Base-by-base conservation (phyloP, 2,113 vertebrate genomes). In the Hymenochirus boettgeri region DNA sequence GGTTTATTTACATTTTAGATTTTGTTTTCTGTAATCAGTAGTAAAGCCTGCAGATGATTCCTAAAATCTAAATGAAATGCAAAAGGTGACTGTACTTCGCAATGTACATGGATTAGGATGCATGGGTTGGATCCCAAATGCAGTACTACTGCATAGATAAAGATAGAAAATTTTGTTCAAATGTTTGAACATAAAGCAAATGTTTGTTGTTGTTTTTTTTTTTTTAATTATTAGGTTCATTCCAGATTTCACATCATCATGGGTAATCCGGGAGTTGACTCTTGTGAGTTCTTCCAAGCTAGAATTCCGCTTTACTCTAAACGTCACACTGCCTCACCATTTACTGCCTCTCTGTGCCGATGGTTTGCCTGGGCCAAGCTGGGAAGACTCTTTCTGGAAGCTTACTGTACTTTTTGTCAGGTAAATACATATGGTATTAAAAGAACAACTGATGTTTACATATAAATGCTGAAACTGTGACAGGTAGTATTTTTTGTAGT, bases 191-290 rank as follows among this genome's bases (percentile, higher is more conserved):
- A 15, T 39, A 39, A 5, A 39, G 12, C 31, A n/a, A n/a, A n/a
- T n/a, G n/a, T 2, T 9, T 57, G 21, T 35, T 1, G 7, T 33
- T 33, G 17, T n/a, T 27, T 59, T 11, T 25, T 65, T 53, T 42
- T 2, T 25, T 55, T 52, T 1, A 12, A 2, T 67, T 25, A 23
- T 2, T 79, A 99, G 95, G 62, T 99, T 99, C 76, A 97, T 94
- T n/a, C 96, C 95, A 12, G 96, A 99, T 78, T 99, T 99, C 57
- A 99, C 96, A 0, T 97, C 96, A 2, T 99, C 96, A 0, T 98
- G 96, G 96, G 92, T 99, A 50, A 96, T 99, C 66, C 86, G 96
- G n/a, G 93, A 98, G 72, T 82, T 99, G 65, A 91, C 90, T 0
- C 78, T 98, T 26, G 84, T 94, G 45, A 97, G 92, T 0, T 88